Base-by-base conservation (phyloP, 2,113 vertebrate genomes). In the Eurystomus gularis region DNA sequence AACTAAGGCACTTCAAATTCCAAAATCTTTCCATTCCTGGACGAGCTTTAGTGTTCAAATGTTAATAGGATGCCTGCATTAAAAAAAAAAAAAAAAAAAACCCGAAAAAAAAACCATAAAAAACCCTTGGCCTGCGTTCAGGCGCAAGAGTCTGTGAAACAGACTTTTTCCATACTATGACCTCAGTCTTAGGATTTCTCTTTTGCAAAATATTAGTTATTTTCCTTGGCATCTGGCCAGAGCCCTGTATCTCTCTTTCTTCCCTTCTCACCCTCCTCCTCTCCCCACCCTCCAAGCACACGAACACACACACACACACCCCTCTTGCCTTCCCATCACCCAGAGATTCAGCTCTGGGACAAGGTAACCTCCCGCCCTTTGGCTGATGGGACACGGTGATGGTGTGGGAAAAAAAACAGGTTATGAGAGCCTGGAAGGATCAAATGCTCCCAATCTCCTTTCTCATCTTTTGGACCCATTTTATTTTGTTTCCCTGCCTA, bases 121-220 rank as follows among this genome's bases (percentile, higher is more conserved):
- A 91, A 95, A 95, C 89, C 23, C 75, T 95, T 95, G 96, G 97
- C 94, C 89, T 77, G 79, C 51, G 52, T 96, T 98, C 97, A 97
- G 96, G 72, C 94, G 97, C 92, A 97, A 96, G 94, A 97, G 96
- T 96, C 97, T 97, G 96, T 93, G 85, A 97, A 98, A 97, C 97
- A 98, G 98, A 98, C 96, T 97, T 98, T 98, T 98, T 98, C 98
- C 97, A 96, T 96, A 94, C 93, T 96, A 97, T 97, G 98, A 98
- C 97, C 97, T 98, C 97, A 98, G 93, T 95, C 94, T 97, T 93
- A 96, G 92, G 85, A 96, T 96, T 97, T 96, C 90, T 97, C 91
- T 96, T 77, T 96, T 93, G 82, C 94, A 97, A 97, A 97, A 97
- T 95, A 93, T 83, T 96, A 96, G 96, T 88, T 98, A 97, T 98